Evolutionary conservation across 2,888 invertebrate species (phyloP), one percentile per base, ranked within the genome.

Genomic region (Andrena trimmerana): DNA sequence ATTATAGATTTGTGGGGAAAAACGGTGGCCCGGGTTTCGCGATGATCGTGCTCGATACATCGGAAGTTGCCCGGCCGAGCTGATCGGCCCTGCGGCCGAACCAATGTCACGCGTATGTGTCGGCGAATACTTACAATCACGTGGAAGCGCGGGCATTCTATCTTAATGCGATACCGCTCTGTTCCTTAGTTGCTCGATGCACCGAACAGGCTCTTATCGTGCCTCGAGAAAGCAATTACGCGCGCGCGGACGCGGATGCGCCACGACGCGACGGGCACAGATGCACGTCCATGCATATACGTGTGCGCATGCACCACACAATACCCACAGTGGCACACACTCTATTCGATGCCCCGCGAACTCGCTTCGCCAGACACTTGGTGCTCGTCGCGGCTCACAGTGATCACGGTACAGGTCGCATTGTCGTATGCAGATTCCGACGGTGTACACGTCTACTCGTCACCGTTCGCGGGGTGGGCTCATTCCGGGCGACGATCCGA

Each of bases 81-180:
- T 7, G 13, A 67, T 42, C 29, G 13, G 24, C 20, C 13, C 52
- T 50, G 29, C 13, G 6, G 29, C 24, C 36, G 24, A 29, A 24
- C 20, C 36, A 20, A n/a, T 6, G 16, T n/a, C 2, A 48, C 8
- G 20, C 42, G 5, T 24, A 33, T 27, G 33, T 27, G 27, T 57
- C 48, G 20, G 27, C 13, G 0, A 16, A 42, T 74, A 78, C 78
- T 78, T 67, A 78, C 74, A 10, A 42, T 68, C 7, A 20, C 52
- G 10, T 10, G 10, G 8, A 52, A 50, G 10, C 67, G 31, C 52
- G 36, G 3, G 36, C 60, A 74, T 78, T 78, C 48, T 31, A 52
- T 54, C 27, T 60, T 13, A 36, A 57, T 10, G 42, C 31, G 16
- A 29, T 52, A 48, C 13, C 20, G 36, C 4, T 42, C 2, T 29